These are phyloP conservation scores for Quiscalus mexicanus DNA, from an alignment of 2,113 vertebrate genomes.

Conservation along the genomic window DNA sequence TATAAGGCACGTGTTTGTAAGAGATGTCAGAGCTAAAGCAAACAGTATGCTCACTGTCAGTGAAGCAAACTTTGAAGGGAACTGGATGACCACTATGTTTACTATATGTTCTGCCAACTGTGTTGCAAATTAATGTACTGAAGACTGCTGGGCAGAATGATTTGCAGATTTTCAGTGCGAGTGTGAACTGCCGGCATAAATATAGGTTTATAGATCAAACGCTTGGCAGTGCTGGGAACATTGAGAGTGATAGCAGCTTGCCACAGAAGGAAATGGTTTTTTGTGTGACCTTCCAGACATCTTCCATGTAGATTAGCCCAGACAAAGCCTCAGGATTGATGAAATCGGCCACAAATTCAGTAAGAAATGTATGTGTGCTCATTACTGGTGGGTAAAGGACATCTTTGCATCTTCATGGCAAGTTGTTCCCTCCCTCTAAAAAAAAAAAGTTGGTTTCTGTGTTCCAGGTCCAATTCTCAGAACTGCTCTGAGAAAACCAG, in stretches of 20 bases:
- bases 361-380: not conserved
- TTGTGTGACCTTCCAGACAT: constrained; percentile 1
- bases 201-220: not conserved
- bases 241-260: not conserved
- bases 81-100: constrained; percentile 1
- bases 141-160: constrained; percentile 7
- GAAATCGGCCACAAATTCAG: not conserved
- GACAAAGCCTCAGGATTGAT: not conserved
- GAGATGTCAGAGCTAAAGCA: not conserved
- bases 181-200: not conserved
- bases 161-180: constrained; percentile 6
- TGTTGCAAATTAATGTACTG: constrained; percentile 18
- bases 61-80: not conserved
- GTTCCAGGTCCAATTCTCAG: not conserved
- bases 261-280: not conserved
- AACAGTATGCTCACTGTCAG: not conserved
- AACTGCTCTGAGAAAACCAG: not conserved
- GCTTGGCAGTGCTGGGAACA: constrained; percentile 15
- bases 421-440: not conserved
- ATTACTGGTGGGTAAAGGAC: not conserved
- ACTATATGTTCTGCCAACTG: not conserved
- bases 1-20: not conserved
- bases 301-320: not conserved
- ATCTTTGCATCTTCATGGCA: not conserved
- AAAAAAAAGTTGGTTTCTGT: not conserved